Evolutionary conservation across 1,140 invertebrate species (phyloP).

Genomic region (Venustaconcha ellipsiformis): DNA sequence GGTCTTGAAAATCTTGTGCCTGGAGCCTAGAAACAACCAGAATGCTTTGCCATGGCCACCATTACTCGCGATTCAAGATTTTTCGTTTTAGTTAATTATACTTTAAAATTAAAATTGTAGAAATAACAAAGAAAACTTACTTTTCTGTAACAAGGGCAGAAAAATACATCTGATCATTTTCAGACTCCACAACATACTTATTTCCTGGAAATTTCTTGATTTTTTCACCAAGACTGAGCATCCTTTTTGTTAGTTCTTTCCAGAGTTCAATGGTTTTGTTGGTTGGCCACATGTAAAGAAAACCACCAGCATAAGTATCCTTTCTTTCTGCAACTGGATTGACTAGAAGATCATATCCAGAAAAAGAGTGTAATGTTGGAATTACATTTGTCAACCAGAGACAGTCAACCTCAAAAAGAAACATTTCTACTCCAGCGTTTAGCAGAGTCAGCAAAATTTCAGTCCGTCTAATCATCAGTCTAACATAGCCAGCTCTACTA

Average conservation of each 20-base stretch:
- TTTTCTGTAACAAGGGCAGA: constrained; percentile 28
- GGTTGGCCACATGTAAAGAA: constrained; percentile 46
- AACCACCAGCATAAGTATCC: constrained; percentile 41
- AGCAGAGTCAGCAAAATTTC: constrained; percentile 41
- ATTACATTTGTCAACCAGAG: constrained; percentile 51
- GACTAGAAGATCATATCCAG: constrained; percentile 39
- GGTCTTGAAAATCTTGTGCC: too few relatives aligned
- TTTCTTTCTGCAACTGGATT: constrained; percentile 35
- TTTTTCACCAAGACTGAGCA: constrained; percentile 27
- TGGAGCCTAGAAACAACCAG: too few relatives aligned
- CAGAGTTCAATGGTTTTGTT: constrained; percentile 37
- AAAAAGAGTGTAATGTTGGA: constrained; percentile 22
- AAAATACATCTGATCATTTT: constrained; percentile 50
- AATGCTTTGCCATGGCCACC: too few relatives aligned
- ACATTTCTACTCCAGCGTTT: constrained; percentile 39
- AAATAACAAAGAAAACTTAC: neutral
- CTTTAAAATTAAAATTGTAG: too few relatives aligned
- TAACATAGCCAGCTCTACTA: constrained; percentile 51
- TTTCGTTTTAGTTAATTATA: too few relatives aligned
- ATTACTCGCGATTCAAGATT: too few relatives aligned
- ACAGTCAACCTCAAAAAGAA: constrained; percentile 60
- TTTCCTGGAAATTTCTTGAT: constrained; percentile 25
- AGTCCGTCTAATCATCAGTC: constrained; percentile 48
- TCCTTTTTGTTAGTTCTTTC: constrained; percentile 34
- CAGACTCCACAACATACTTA: constrained; percentile 28